A percentile compares a stretch with the other conserved stretches of the same genome.
These are phyloP conservation scores for Leuciscus idus DNA, from an alignment of 2,113 vertebrate genomes.

Conservation along the genomic window DNA sequence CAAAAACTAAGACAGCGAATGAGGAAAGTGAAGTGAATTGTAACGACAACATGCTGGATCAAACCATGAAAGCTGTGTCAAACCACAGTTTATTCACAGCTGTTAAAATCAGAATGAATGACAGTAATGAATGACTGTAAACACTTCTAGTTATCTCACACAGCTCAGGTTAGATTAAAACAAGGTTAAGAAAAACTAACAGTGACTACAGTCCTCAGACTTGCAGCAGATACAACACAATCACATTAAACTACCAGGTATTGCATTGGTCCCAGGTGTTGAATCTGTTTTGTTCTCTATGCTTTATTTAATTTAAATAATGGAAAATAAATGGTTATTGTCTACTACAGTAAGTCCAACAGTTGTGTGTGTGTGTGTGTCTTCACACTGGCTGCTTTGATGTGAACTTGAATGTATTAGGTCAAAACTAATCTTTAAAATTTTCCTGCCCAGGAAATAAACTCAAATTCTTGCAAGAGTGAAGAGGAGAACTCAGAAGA, in stretches of 20 bases:
- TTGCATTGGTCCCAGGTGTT: constrained; percentile 33
- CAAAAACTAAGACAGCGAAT: neutral
- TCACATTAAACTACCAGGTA: neutral
- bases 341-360: no score
- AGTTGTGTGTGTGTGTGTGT: neutral
- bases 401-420: neutral
- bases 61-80: neutral
- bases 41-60: constrained; percentile 22
- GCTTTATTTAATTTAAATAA: neutral
- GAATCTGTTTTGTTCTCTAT: neutral
- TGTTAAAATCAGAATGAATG: neutral
- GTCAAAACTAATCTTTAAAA: neutral
- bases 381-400: neutral
- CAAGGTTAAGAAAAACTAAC: neutral
- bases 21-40: neutral
- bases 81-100: constrained; percentile 10
- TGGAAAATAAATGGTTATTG: neutral
- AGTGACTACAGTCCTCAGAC: neutral
- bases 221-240: neutral
- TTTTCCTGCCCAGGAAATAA: constrained; percentile 80
- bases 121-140: neutral
- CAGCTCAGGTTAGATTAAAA: neutral
- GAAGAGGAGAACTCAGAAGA: constrained; percentile 89
- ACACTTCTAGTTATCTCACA: neutral
- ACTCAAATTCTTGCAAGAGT: constrained; percentile 80